Percentiles rank a stretch among this genome's conserved stretches.
Evolutionary conservation across 2,888 invertebrate genomes (phyloP).

Genomic region (Luperina nickerlii): DNA sequence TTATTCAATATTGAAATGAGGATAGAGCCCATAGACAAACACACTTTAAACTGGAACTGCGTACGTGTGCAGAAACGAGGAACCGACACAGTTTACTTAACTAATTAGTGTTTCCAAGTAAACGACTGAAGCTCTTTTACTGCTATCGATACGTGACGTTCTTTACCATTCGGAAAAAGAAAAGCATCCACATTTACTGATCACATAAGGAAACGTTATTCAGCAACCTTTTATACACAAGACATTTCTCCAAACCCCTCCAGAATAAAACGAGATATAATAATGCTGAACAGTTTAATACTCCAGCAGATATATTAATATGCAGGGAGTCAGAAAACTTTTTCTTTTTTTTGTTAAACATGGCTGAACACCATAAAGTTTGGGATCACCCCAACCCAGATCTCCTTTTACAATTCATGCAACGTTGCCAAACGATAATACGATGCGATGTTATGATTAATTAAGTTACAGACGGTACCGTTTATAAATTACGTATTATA

Average conservation of each 20-base stretch:
- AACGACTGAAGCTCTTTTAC: constrained; percentile 61
- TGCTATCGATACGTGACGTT: constrained; percentile 58
- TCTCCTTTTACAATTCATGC: constrained; percentile 56
- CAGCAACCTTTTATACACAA: constrained; percentile 15
- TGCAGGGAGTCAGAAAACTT: constrained; percentile 45
- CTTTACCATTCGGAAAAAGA: constrained; percentile 34
- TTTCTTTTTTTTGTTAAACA: constrained; percentile 52
- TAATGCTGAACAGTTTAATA: constrained; percentile 52
- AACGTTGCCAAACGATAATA: constrained; percentile 60
- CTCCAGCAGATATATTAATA: constrained; percentile 54
- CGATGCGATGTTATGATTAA: constrained; percentile 54
- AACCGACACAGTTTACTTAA: constrained; percentile 64
- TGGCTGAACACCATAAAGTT: constrained; percentile 53
- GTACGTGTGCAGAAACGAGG: constrained; percentile 65
- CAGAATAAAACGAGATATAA: constrained; percentile 42
- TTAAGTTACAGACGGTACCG: constrained; percentile 49
- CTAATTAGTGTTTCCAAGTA: constrained; percentile 66
- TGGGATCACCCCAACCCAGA: constrained; percentile 26
- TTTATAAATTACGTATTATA: constrained; percentile 54
- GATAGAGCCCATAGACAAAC: constrained; percentile 58
- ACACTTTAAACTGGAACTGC: constrained; percentile 63
- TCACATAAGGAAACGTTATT: constrained; percentile 20
- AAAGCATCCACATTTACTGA: constrained; percentile 27
- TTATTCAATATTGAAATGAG: constrained; percentile 51
- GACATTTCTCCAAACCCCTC: constrained; percentile 11